phyloP scores from a whole-genome alignment of 2,888 invertebrate genomes.

The Aspidiotus destructor region DNA sequence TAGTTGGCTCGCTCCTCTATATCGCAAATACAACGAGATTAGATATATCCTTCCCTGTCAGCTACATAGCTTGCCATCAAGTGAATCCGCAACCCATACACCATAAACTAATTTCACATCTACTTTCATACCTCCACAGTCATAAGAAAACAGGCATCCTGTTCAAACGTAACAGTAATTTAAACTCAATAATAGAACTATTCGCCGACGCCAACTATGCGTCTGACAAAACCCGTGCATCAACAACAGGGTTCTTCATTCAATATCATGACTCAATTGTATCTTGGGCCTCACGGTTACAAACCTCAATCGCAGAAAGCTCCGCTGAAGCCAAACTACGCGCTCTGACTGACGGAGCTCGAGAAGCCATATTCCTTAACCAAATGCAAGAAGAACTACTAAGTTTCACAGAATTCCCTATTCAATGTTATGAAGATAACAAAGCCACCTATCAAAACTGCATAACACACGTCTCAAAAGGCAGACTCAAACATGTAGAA shows the following conservation, averaged over 20 bases:
- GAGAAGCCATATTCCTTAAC: background rate
- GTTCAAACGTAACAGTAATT: background rate
- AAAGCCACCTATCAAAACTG: background rate
- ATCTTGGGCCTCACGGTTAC: background rate
- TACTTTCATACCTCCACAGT: background rate
- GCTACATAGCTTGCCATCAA: background rate
- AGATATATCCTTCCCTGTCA: conserved; percentile 4
- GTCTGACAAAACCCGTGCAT: background rate
- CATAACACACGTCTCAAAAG: background rate
- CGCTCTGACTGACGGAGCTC: background rate
- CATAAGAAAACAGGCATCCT: background rate
- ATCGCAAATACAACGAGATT: background rate
- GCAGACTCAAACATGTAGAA: background rate
- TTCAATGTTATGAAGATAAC: background rate
- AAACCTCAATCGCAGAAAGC: conserved; percentile 8
- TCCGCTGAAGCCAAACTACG: background rate
- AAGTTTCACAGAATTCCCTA: background rate
- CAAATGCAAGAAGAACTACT: background rate
- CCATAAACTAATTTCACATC: background rate
- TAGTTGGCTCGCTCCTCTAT: background rate
- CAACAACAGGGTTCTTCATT: background rate
- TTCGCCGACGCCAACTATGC: background rate
- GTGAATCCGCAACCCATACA: conserved; percentile 3
- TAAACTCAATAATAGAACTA: background rate
- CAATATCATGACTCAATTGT: background rate